Base-by-base conservation (phyloP, 2,797 vertebrate genomes). In the Myotis vivesi region DNA sequence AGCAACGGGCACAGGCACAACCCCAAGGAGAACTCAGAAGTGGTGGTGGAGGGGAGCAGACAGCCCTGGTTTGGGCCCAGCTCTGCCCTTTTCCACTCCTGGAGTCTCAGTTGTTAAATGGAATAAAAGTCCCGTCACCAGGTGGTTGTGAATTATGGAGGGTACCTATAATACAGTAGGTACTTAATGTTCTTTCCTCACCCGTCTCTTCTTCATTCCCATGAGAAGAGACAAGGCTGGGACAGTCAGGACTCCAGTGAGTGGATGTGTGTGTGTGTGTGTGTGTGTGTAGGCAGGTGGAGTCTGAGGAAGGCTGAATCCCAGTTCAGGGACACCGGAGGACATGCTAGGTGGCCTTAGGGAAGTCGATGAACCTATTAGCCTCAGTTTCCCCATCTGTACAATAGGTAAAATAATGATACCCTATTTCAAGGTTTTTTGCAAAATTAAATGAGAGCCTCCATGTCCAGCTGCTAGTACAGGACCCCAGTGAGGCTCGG, bases 381-480 rank as follows among this genome's bases (percentile, higher is more conserved):
- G 59, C 80, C 46, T 83, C 77, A 51, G 19, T 89, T 84, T 93
- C 59, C 44, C 30, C 23, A 62, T 25, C n/a, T 86, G 71, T 94
- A 62, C 64, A 66, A 15, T 57, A 49, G 41, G 23, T 64, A 85
- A 80, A 79, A 59, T 82, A 36, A 46, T 79, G 36, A 71, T 72
- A 75, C 28, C 55, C 57, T 85, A 55, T 57, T 53, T 91, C 82
- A 80, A 64, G 69, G 44, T 20, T 93, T 91, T 80, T 81, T 92
- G 55, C 72, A 87, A 92, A 89, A 87, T 81, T 57, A 92, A 91
- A 95, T 76, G 75, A 87, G 46, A 44, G 44, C 22, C 41, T 87
- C 62, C 57, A 38, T 23, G n/a, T 82, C 53, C 87, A 73, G 85
- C 41, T 66, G 22, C 49, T 92, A 57, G 62, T 53, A 57, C 25